These are phyloP conservation scores for Crotophaga sulcirostris DNA, from an alignment of 2,113 vertebrate species.

Conservation along the genomic window DNA sequence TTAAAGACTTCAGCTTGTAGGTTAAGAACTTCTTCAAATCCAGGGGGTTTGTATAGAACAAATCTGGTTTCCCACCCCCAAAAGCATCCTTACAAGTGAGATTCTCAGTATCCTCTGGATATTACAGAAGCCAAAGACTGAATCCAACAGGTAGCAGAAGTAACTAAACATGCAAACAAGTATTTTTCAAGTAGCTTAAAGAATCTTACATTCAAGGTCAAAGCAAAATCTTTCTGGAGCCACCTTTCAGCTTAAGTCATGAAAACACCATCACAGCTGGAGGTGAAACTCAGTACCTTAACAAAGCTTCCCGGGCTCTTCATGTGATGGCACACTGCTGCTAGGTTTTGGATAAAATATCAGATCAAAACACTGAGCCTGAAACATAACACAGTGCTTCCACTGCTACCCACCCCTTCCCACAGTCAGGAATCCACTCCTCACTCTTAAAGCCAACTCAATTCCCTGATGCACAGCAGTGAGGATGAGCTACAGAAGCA, in stretches of 20 bases:
- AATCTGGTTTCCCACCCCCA: background rate
- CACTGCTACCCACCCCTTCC: background rate
- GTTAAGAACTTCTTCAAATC: background rate
- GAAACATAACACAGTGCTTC: background rate
- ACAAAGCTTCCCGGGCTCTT: background rate
- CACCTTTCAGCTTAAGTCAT: background rate
- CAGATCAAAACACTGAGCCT: background rate
- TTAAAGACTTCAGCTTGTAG: background rate
- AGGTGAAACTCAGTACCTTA: background rate
- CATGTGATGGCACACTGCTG: background rate
- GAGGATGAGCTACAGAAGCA: background rate
- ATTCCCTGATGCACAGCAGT: fast-evolving
- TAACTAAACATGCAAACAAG: background rate
- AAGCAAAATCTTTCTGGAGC: background rate
- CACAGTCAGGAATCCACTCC: background rate
- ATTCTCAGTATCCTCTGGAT: background rate
- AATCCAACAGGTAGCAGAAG: background rate
- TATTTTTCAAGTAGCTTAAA: background rate
- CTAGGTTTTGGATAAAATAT: background rate
- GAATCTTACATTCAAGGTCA: background rate
- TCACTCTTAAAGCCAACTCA: background rate
- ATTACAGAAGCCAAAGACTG: background rate
- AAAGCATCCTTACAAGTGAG: background rate
- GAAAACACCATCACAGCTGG: background rate
- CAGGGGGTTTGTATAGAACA: background rate